Conservation (phyloP, 1,140 invertebrate species). For the Brachystomella parvula region DNA sequence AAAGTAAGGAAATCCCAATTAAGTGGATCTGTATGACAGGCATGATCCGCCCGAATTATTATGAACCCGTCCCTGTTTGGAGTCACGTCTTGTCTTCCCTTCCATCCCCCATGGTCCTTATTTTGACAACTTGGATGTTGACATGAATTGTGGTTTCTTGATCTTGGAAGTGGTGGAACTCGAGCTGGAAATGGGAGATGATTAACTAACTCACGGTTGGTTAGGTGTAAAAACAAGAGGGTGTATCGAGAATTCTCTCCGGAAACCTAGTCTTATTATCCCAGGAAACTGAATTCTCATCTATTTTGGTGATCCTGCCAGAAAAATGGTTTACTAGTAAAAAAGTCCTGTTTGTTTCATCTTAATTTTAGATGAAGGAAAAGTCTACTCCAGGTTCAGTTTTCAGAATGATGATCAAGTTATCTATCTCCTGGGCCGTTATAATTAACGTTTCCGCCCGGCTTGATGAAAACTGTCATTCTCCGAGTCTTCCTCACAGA, state of each 20-base stretch:
- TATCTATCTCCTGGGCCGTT: constrained; percentile 35
- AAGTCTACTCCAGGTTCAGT: background rate
- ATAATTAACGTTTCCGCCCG: constrained; percentile 38
- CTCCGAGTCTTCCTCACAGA: background rate
- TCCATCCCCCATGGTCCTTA: background rate
- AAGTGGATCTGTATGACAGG: background rate
- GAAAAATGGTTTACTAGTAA: background rate
- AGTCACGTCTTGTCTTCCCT: background rate
- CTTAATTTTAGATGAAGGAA: too few species aligned
- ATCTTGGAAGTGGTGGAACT: background rate
- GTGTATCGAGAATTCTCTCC: background rate
- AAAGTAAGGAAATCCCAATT: background rate
- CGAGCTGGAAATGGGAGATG: background rate
- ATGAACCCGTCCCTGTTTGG: background rate
- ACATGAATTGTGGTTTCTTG: background rate
- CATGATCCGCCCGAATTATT: constrained; percentile 2
- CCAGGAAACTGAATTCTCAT: background rate
- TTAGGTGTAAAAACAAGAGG: background rate
- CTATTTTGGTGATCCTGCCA: background rate
- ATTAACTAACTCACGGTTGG: background rate
- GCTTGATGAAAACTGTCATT: constrained; percentile 36
- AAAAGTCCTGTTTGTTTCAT: background rate
- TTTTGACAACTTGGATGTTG: background rate
- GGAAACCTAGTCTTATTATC: background rate
- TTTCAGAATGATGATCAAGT: constrained; percentile 25